Evolutionary conservation across 2,888 invertebrate genomes (phyloP).

Genomic region (Proisotoma minuta): DNA sequence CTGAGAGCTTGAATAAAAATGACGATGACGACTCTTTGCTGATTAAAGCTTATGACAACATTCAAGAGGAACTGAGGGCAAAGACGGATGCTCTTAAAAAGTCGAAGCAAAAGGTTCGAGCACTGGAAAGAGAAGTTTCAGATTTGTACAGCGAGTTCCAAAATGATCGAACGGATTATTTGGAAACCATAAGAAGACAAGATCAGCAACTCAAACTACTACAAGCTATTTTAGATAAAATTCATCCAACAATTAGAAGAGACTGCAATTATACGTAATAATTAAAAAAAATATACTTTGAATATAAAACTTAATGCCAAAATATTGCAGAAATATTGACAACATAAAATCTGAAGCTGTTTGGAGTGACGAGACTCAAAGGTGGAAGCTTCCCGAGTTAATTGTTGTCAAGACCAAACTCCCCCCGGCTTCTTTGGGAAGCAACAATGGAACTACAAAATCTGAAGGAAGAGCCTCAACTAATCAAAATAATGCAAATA

Average conservation of each 20-base stretch:
- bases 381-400: slow-evolving; percentile 67
- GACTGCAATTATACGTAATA: slow-evolving; percentile 62
- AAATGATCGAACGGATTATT: slow-evolving; percentile 71
- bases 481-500: slow-evolving; percentile 20
- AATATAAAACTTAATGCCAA: not conserved
- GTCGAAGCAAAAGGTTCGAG: slow-evolving; percentile 62
- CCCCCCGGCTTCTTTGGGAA: slow-evolving; percentile 59
- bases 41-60: slow-evolving; percentile 67
- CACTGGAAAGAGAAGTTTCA: slow-evolving; percentile 65
- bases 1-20: slow-evolving; percentile 58
- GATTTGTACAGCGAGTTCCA: slow-evolving; percentile 79
- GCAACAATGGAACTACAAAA: not conserved
- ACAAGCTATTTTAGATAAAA: slow-evolving; percentile 62
- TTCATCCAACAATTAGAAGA: slow-evolving; percentile 64
- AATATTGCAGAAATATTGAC: slow-evolving; percentile 60
- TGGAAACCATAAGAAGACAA: slow-evolving; percentile 72
- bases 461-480: slow-evolving; percentile 5
- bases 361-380: slow-evolving; percentile 70
- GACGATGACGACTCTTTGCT: slow-evolving; percentile 67
- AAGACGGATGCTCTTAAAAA: slow-evolving; percentile 65
- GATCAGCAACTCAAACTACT: slow-evolving; percentile 65
- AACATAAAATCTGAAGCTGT: slow-evolving; percentile 62
- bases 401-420: slow-evolving; percentile 62
- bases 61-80: slow-evolving; percentile 69
- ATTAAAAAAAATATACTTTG: not conserved